Evolutionary conservation across 2,113 vertebrate species (phyloP).

Genomic region (Uropsilus gracilis): DNA sequence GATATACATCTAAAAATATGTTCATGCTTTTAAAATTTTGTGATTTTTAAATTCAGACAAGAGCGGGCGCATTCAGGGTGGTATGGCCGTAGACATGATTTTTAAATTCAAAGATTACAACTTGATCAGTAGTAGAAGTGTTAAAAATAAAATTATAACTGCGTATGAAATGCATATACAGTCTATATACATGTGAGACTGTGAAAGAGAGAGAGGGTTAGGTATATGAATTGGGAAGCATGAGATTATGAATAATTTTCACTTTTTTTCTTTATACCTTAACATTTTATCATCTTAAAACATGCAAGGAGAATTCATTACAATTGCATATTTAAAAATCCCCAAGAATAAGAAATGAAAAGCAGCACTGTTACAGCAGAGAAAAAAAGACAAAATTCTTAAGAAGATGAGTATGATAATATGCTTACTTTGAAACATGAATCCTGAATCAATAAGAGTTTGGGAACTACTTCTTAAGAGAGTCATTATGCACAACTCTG

Average conservation of each 20-base stretch:
- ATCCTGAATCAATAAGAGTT: neutral
- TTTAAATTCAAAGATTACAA: slow-evolving; percentile 38
- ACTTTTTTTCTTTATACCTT: slow-evolving; percentile 42
- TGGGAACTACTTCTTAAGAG: slow-evolving; percentile 16
- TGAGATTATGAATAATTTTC: slow-evolving; percentile 32
- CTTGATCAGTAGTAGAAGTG: neutral
- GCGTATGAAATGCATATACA: neutral
- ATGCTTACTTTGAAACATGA: slow-evolving; percentile 22
- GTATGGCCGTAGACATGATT: no score
- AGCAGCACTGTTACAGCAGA: neutral
- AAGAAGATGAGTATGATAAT: neutral
- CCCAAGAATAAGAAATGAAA: neutral
- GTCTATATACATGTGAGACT: neutral
- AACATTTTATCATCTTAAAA: slow-evolving; percentile 27
- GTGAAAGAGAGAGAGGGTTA: neutral
- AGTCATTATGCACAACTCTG: neutral
- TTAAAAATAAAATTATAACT: slow-evolving; percentile 10
- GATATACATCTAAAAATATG: neutral
- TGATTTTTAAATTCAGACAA: slow-evolving; percentile 6
- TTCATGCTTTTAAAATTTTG: no score
- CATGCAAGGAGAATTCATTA: slow-evolving; percentile 20
- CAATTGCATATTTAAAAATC: slow-evolving; percentile 11
- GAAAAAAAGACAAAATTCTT: neutral
- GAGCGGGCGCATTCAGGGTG: no score
- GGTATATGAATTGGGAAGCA: neutral